Conservation (phyloP, 92 coral and sea anemone species). For the Isaurus tuberculatus region DNA sequence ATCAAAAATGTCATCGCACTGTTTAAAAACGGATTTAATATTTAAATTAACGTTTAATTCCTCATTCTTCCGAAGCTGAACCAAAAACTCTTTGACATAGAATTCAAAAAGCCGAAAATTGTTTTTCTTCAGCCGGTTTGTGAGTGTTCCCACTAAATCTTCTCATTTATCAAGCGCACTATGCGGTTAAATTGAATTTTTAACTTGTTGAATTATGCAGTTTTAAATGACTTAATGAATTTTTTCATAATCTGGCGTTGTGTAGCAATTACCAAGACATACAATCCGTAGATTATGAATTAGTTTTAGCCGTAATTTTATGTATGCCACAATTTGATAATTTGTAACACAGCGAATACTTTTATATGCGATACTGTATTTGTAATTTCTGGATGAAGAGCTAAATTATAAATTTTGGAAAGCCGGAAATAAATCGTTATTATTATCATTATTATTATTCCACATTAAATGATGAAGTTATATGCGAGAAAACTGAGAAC, state of each 20-base stretch:
- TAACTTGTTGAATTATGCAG: conserved; percentile 1
- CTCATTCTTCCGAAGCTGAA: neutral
- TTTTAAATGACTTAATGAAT: neutral
- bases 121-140: neutral
- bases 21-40: neutral
- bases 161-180: neutral
- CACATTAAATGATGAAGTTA: too few species aligned
- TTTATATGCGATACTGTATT: too few species aligned
- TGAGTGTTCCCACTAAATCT: neutral
- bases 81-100: neutral
- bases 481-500: too few species aligned
- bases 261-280: conserved; percentile 12
- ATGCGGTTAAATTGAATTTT: neutral
- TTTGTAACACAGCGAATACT: too few species aligned
- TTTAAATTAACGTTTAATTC: neutral
- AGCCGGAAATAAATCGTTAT: too few species aligned
- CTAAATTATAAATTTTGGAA: too few species aligned
- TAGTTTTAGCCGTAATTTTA: too few species aligned
- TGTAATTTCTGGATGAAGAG: too few species aligned
- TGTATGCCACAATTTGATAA: too few species aligned
- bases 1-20: neutral
- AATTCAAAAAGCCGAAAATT: neutral
- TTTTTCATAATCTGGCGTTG: neutral
- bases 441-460: too few species aligned
- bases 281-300: too few species aligned